These are phyloP conservation scores for Hesperophylax magnus DNA, from an alignment of 1,140 invertebrate species.

Conservation along the genomic window DNA sequence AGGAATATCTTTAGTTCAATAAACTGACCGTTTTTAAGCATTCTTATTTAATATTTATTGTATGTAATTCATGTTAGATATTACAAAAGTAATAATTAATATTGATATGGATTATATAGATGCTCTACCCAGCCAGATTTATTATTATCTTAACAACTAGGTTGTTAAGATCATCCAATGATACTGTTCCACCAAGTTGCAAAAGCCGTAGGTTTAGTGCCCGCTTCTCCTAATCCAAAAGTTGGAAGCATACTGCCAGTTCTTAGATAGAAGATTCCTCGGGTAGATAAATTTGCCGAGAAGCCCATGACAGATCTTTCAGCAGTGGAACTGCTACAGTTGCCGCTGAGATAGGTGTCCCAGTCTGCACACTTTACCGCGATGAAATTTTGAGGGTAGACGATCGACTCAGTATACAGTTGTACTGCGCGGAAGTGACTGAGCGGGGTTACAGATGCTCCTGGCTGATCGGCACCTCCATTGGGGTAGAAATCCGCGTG, in stretches of 20 bases:
- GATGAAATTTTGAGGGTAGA: constrained; percentile 68
- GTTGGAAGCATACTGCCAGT: neutral
- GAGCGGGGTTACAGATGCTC: constrained; percentile 74
- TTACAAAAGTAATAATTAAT: no score
- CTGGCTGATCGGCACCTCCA: constrained; percentile 75
- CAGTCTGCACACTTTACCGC: constrained; percentile 67
- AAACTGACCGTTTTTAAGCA: no score
- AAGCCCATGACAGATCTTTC: constrained; percentile 70
- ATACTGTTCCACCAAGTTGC: no score
- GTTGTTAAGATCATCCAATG: no score
- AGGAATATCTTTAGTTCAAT: no score
- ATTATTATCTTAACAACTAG: no score
- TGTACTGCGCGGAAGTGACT: constrained; percentile 74
- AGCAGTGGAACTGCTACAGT: constrained; percentile 61
- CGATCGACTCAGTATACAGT: constrained; percentile 74
- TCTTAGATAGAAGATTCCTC: constrained; percentile 71
- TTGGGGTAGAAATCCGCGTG: constrained; percentile 78
- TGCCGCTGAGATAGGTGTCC: constrained; percentile 67
- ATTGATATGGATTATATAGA: no score
- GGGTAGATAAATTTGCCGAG: constrained; percentile 64
- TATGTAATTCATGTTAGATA: no score
- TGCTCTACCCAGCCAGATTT: no score
- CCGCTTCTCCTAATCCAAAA: no score
- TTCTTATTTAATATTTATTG: no score
- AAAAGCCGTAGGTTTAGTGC: no score